A percentile compares a stretch with the other conserved stretches of the same genome.
Evolutionary conservation across 2,113 vertebrate genomes (phyloP).

Genomic region (Orthonyx spaldingii): DNA sequence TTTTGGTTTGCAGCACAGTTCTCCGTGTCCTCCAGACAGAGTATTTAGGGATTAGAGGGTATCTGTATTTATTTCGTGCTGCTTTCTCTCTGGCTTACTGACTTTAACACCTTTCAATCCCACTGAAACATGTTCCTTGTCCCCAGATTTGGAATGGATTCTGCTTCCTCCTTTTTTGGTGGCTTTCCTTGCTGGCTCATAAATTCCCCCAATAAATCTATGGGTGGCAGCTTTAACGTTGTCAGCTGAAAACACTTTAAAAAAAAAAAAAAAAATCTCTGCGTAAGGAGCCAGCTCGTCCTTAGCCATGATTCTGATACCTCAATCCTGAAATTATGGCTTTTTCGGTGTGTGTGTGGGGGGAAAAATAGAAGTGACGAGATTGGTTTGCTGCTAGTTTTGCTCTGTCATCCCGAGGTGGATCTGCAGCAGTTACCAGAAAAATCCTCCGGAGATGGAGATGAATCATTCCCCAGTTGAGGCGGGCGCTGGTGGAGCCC

Average conservation of each 20-base stretch:
- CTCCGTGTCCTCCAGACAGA: not conserved
- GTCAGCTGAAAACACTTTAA: not conserved
- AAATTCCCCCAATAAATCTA: slow-evolving; percentile 7
- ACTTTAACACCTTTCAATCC: slow-evolving; percentile 14
- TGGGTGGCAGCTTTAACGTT: not conserved
- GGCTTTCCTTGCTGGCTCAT: not conserved
- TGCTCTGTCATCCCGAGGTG: slow-evolving; percentile 50
- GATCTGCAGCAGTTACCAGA: slow-evolving; percentile 38
- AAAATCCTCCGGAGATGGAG: slow-evolving; percentile 1
- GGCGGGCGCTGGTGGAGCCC: not conserved
- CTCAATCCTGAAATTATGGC: not conserved
- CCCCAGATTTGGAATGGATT: not conserved
- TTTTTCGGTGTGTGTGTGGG: not conserved
- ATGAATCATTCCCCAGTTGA: slow-evolving; percentile 18
- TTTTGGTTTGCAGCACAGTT: not conserved
- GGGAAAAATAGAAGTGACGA: not conserved
- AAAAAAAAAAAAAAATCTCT: not conserved
- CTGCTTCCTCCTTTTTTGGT: not conserved
- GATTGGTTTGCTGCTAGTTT: not conserved
- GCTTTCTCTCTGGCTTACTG: slow-evolving; percentile 2
- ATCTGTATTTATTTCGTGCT: not conserved
- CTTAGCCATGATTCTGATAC: not conserved
- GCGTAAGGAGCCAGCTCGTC: not conserved
- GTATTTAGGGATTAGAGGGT: not conserved
- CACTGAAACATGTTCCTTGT: not conserved